Base-by-base conservation (phyloP, 1,140 invertebrate species). In the Ostrea denselamellosa region DNA sequence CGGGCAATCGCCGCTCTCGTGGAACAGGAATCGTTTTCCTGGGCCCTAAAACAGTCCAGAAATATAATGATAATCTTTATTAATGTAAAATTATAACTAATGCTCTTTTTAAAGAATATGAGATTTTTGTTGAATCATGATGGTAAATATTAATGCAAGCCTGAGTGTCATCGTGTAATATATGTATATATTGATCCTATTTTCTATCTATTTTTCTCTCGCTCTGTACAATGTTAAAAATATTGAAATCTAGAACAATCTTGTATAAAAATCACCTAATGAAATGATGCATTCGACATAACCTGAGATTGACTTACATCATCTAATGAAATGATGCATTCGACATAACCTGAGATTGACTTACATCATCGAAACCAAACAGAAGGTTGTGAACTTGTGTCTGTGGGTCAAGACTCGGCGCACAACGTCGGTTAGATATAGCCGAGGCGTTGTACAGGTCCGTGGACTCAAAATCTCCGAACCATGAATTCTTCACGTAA, bases 291-390 rank as follows among this genome's bases (percentile, higher is more conserved):
- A n/a, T 5, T 44, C 34, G 5, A 44, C 34, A 44, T 44, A 62
- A 19, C 56, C n/a, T 62, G 56, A 19, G n/a, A 62, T n/a, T 62
- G 34, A 19, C 14, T 77, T 77, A 77, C 68, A 34, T 77, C 68
- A 34, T 77, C 68, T n/a, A n/a, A n/a, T n/a, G n/a, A n/a, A n/a
- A n/a, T n/a, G n/a, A n/a, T n/a, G n/a, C n/a, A n/a, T 5, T 44
- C 34, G 5, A 44, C 34, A 44, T 44, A 62, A 19, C 56, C n/a
- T 62, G 56, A 19, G n/a, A 62, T n/a, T 62, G 34, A 19, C 14
- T 77, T 77, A 77, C 68, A 34, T 77, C 68, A 34, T 77, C 68
- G 25, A 77, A 77, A 34, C 68, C 68, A 14, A 77, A 77, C 8
- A 77, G 68, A 34, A 77, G 22, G 25, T 77, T 77, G 2, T 77